Base-by-base conservation (phyloP, 2,888 invertebrate genomes). In the Sepioteuthis lessoniana region DNA sequence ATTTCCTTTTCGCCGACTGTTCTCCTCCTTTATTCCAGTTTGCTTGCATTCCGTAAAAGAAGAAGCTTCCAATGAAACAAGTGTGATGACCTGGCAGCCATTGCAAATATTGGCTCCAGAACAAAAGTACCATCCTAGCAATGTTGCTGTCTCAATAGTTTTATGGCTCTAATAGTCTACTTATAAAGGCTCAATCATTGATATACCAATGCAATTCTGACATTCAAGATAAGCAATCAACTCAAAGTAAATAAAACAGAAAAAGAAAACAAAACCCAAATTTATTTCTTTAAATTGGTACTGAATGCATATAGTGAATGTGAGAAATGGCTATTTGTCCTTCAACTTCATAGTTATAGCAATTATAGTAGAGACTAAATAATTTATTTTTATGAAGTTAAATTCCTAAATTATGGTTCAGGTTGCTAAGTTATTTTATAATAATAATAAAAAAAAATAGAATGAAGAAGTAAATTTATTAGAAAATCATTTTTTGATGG, bases 1-100 rank as follows among this genome's bases (percentile, higher is more conserved):
- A 93, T 60, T 93, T 38, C 50, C 93, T 93, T 50, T 60, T n/a
- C 31, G 93, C 60, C 46, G 50, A 60, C 35, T 60, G 60, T 38
- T 38, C 16, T 60, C 55, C 55, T 93, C 60, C 93, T 93, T 93
- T 60, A 93, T 60, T 93, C 93, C 93, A 93, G 93, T 93, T 93
- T 93, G 93, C 93, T 93, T 93, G 93, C 93, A 93, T 93, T 93
- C 93, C 93, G 50, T 93, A 93, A 93, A 60, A 93, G 50, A 93
- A 93, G 93, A 93, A 93, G 93, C 60, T 93, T 93, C 55, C 93
- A 60, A 93, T 93, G 93, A 93, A 93, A 93, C 50, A 93, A 60
- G 55, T 93, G 60, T 60, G 60, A 50, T 92, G 92, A 76, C 76
- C 76, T n/a, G n/a, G 35, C 76, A 76, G 76, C 76, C n/a, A 76